phyloP scores from a whole-genome alignment of 2,113 vertebrate species.

The Thymallus thymallus region DNA sequence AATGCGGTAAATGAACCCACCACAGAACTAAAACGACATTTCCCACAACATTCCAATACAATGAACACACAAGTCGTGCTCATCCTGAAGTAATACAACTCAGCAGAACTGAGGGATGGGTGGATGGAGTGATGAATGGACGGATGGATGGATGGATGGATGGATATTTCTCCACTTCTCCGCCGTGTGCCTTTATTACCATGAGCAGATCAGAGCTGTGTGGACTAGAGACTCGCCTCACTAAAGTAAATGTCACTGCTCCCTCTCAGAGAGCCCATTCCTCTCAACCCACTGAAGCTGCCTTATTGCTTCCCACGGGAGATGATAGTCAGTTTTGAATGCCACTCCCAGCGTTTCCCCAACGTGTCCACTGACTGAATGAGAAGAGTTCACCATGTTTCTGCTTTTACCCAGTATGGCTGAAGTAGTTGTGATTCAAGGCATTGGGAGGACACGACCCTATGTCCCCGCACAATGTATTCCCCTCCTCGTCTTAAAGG shows the following conservation, averaged over 20 bases:
- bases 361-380: not conserved
- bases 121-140: slow-evolving; percentile 31
- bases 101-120: slow-evolving; percentile 21
- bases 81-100: not conserved
- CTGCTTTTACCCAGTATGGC: slow-evolving; percentile 28
- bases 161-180: slow-evolving; percentile 30
- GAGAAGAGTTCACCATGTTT: slow-evolving; percentile 18
- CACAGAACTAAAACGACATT: not conserved
- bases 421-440: slow-evolving; percentile 18
- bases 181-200: slow-evolving; percentile 44
- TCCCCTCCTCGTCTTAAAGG: not conserved
- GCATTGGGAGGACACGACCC: slow-evolving; percentile 15
- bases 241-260: slow-evolving; percentile 68
- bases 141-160: slow-evolving; percentile 30
- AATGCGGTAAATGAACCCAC: not conserved
- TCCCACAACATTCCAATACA: not conserved
- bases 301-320: slow-evolving; percentile 34
- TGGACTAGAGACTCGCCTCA: slow-evolving; percentile 23
- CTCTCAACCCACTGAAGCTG: slow-evolving; percentile 50
- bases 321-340: slow-evolving; percentile 53
- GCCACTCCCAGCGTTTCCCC: slow-evolving; percentile 39
- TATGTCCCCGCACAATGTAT: not conserved
- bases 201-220: slow-evolving; percentile 24
- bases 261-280: slow-evolving; percentile 48
- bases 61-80: not conserved